A percentile compares a stretch with the other conserved stretches of the same genome.
Conservation (phyloP, 2,888 invertebrate genomes). For the Orchesella flavescens region DNA sequence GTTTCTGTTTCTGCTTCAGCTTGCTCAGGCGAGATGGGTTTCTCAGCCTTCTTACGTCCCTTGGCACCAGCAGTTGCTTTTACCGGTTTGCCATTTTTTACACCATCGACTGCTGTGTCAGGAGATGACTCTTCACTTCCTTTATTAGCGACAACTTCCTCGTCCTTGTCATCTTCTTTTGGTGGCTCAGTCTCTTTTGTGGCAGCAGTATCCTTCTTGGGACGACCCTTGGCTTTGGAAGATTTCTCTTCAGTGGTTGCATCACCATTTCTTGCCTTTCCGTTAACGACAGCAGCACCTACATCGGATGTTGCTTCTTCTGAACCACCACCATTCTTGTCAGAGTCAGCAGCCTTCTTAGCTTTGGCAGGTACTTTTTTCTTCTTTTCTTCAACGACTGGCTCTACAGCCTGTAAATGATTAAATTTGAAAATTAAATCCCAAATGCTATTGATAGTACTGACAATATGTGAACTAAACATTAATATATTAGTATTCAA, state of each 20-base stretch:
- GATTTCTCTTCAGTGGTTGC: not conserved
- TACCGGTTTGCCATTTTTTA: conserved; percentile 4
- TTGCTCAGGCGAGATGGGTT: not conserved
- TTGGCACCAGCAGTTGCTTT: conserved; percentile 2
- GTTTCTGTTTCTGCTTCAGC: not conserved
- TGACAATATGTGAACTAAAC: not conserved
- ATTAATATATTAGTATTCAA: not conserved
- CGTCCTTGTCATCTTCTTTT: not conserved
- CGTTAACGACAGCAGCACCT: not conserved
- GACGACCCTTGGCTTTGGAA: not conserved
- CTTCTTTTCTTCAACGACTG: not conserved
- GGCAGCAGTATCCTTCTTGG: conserved; percentile 16
- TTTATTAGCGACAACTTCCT: not conserved
- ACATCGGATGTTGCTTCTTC: not conserved
- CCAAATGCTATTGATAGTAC: not conserved
- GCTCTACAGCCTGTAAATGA: not conserved
- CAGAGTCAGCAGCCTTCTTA: not conserved
- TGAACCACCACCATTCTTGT: not conserved
- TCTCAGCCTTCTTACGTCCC: conserved; percentile 24
- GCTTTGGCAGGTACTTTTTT: conserved; percentile 35
- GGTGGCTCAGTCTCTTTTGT: not conserved
- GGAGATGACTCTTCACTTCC: not conserved
- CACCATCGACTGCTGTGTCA: not conserved
- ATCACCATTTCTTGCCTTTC: not conserved
- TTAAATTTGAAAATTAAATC: not conserved